A percentile compares a stretch with the other conserved stretches of the same genome.
Evolutionary conservation across 2,113 vertebrate species (phyloP).

Genomic region (Centrocercus urophasianus): DNA sequence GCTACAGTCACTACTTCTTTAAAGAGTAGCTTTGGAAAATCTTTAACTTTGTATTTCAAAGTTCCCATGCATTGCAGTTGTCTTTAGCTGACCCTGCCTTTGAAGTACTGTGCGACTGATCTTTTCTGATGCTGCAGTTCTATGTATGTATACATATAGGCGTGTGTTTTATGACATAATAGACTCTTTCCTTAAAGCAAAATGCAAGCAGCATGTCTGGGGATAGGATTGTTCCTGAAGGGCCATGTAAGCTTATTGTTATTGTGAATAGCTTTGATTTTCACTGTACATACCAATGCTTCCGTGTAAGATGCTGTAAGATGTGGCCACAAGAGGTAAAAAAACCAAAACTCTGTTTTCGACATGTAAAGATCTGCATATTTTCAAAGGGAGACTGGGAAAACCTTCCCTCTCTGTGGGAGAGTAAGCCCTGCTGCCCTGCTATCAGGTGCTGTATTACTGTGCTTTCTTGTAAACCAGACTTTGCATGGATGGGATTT

Average conservation of each 20-base stretch:
- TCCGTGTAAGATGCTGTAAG: background rate
- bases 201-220: background rate
- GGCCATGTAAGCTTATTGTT: background rate
- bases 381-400: background rate
- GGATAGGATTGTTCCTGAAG: background rate
- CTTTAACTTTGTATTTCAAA: background rate
- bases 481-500: background rate
- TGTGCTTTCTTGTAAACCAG: background rate
- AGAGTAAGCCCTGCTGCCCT: background rate
- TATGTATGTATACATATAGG: rapidly evolving
- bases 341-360: background rate
- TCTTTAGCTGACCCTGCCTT: background rate
- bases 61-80: background rate
- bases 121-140: background rate
- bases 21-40: background rate
- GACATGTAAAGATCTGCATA: background rate
- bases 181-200: background rate
- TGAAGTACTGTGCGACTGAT: background rate
- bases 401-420: background rate
- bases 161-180: too few relatives aligned
- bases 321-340: background rate
- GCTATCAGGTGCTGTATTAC: background rate
- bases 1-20: background rate
- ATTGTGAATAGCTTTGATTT: background rate
- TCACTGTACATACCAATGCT: background rate